Base-by-base conservation (phyloP, 2,888 invertebrate genomes). In the Pachliopta kotzebuea region DNA sequence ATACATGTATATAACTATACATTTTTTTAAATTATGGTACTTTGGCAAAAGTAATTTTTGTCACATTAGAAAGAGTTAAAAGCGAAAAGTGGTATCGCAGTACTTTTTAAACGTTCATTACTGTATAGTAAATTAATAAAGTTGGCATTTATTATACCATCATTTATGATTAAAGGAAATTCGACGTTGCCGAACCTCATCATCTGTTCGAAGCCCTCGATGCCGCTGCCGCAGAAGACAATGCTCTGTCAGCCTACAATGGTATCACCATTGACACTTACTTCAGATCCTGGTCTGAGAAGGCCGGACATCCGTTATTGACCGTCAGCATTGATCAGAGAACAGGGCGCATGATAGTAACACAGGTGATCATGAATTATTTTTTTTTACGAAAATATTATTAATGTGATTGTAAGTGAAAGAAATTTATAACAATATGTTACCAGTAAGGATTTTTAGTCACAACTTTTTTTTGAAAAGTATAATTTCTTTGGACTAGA, bases 251-350 rank as follows among this genome's bases (percentile, higher is more conserved):
- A 0, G 67, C 67, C 4, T 87, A 89, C 68, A 68, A 72, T 2
- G 80, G 84, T 62, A 69, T 93, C 59, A 79, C 85, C 0, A 76
- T 91, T 31, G 76, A 79, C 23, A 71, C 78, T 0, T 93, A 94
- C 72, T 93, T 94, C 80, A 87, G 81, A 63, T 84, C 92, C 0
- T 95, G 95, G 95, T 92, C 94, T 0, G 88, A 90, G 55, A 91
- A 94, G 70, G 83, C 91, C 62, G 94, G 94, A 2, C 94, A 93
- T 74, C 95, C 95, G 0, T 73, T 94, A 0, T 68, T 95, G 18
- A 90, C 79, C 0, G 93, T 94, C 0, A 72, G 62, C 0, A 77
- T 92, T 18, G 71, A 93, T 69, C 90, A 92, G 24, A 63, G 53
- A 0, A 85, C 84, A 29, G 86, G 87, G 42, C 68, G 53, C 0